phyloP scores from a whole-genome alignment of 1,140 invertebrate species.

The Hydropsyche tenuis region DNA sequence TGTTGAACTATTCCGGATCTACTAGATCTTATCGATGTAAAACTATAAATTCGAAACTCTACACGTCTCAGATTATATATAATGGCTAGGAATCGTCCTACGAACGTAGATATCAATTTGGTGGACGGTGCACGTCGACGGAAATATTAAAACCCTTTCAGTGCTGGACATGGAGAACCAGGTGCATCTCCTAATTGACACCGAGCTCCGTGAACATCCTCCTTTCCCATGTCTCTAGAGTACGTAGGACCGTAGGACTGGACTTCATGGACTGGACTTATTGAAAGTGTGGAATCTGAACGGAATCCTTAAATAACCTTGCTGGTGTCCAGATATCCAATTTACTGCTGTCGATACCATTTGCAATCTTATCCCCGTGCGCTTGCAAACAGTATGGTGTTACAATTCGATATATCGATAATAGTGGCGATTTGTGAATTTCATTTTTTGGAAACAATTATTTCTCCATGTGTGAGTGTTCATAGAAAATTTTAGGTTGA shows the following conservation, averaged over 20 bases:
- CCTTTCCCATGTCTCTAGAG: background rate
- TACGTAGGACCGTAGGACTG: background rate
- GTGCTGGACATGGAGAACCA: background rate
- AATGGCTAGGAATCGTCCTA: too few species aligned
- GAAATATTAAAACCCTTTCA: constrained; percentile 8
- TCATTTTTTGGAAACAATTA: too few species aligned
- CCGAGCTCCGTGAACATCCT: constrained; percentile 28
- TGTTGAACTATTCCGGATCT: too few species aligned
- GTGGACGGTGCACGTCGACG: background rate
- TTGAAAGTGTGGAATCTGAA: background rate
- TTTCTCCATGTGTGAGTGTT: too few species aligned
- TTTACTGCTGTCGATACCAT: background rate
- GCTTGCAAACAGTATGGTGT: too few species aligned
- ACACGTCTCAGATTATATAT: too few species aligned
- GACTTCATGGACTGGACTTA: constrained; percentile 2
- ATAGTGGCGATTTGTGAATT: too few species aligned
- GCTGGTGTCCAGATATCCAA: constrained; percentile 7
- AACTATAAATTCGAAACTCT: too few species aligned
- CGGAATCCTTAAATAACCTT: constrained; percentile 20
- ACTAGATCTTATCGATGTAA: too few species aligned
- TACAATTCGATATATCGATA: too few species aligned
- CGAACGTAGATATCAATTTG: background rate
- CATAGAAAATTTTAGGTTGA: too few species aligned
- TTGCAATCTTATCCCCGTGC: too few species aligned
- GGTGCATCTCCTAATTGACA: constrained; percentile 41